These are phyloP conservation scores for Trissolcus brochymenae DNA, from an alignment of 2,888 invertebrate species.

Conservation along the genomic window DNA sequence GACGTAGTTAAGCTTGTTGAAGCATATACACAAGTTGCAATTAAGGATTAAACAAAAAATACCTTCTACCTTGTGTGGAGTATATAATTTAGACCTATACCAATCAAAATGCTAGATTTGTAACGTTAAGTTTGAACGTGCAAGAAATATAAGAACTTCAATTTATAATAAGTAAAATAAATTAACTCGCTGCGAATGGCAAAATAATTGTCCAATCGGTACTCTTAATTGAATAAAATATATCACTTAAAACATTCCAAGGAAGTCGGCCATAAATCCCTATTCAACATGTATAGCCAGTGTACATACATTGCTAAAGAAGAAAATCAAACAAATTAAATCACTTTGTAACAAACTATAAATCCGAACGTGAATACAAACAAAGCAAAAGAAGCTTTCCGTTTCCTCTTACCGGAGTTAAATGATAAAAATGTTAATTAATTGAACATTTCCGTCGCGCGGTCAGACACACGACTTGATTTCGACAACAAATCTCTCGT, in stretches of 20 bases:
- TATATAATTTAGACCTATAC: too few relatives aligned
- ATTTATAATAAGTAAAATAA: too few relatives aligned
- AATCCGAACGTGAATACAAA: constrained; percentile 1
- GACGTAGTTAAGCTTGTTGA: background rate
- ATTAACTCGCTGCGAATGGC: too few relatives aligned
- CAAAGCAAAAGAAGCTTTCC: constrained; percentile 6
- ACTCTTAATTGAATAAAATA: constrained; percentile 7
- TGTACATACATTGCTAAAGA: constrained; percentile 9
- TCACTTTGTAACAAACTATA: constrained; percentile 9
- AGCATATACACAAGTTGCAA: too few relatives aligned
- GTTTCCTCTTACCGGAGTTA: constrained; percentile 19
- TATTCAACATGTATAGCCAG: constrained; percentile 12
- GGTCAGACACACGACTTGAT: constrained; percentile 36
- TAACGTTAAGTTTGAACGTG: too few relatives aligned
- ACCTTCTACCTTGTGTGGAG: too few relatives aligned
- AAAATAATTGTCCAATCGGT: too few relatives aligned
- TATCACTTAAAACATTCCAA: background rate
- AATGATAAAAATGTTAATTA: constrained; percentile 47
- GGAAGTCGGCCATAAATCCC: constrained; percentile 17
- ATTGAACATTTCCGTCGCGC: constrained; percentile 32
- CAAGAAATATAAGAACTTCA: too few relatives aligned
- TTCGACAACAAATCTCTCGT: constrained; percentile 37
- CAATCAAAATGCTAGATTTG: too few relatives aligned
- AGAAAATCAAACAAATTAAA: constrained; percentile 27
- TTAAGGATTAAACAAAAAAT: too few relatives aligned